Conservation (phyloP, 2,113 vertebrate genomes). For the Physeter macrocephalus region DNA sequence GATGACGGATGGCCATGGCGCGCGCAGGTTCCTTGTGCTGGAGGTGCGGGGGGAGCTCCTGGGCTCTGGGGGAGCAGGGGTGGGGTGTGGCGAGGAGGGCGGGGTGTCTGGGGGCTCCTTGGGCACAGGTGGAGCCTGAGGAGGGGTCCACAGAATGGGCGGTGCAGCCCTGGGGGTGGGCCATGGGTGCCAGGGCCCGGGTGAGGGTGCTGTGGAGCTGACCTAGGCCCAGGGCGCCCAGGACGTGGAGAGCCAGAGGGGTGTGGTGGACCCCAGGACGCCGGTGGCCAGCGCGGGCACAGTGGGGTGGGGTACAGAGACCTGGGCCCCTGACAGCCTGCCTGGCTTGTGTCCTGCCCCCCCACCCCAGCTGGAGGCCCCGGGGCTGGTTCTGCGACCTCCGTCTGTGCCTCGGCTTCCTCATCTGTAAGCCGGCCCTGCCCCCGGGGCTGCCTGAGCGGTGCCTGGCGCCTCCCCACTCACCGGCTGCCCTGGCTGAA, state of each 20-base stretch:
- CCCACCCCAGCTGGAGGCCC: accelerated
- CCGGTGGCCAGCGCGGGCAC: not conserved
- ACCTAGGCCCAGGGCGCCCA: not conserved
- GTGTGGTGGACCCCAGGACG: accelerated
- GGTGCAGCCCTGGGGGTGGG: not conserved
- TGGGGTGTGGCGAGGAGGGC: not conserved
- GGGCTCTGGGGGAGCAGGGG: accelerated
- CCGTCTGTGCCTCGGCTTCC: not conserved
- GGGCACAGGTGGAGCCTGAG: not conserved
- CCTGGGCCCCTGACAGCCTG: accelerated
- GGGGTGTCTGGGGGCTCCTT: not conserved
- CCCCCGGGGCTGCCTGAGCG: accelerated
- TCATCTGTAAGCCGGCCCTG: not conserved
- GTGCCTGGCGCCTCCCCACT: not conserved
- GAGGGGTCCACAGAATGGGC: not conserved
- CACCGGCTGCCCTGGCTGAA: not conserved
- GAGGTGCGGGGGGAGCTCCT: not conserved
- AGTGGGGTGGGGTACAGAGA: accelerated
- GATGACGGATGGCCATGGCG: slow-evolving; percentile 11
- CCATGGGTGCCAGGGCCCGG: accelerated
- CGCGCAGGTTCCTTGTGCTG: not conserved
- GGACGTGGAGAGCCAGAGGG: not conserved
- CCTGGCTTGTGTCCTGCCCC: not conserved
- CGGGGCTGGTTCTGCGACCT: accelerated
- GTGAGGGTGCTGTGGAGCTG: accelerated